Percentiles rank a stretch among this genome's conserved stretches.
phyloP scores from a whole-genome alignment of 1,140 invertebrate genomes.

The Laodelphax striatellus region DNA sequence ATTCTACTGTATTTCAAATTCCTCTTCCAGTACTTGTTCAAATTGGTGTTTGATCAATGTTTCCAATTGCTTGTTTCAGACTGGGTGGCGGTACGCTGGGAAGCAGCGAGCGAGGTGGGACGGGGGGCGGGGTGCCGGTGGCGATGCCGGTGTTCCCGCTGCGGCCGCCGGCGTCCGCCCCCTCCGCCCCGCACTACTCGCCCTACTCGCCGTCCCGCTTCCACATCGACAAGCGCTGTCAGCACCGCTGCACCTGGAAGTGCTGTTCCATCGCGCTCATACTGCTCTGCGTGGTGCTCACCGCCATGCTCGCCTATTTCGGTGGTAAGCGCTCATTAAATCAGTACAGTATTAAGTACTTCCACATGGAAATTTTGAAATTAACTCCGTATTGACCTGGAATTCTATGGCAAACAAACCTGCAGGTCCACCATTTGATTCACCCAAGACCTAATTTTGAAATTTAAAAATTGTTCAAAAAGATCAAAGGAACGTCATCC shows the following conservation, averaged over 20 bases:
- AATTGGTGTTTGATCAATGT: too few species aligned
- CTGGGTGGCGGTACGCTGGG: constrained; percentile 4
- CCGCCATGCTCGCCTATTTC: constrained; percentile 87
- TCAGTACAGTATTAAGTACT: too few species aligned
- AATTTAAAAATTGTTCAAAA: too few species aligned
- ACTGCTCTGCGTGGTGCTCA: constrained; percentile 71
- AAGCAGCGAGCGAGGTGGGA: not conserved
- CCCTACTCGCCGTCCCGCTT: constrained; percentile 81
- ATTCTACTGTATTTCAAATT: too few species aligned
- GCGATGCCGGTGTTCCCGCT: constrained; percentile 71
- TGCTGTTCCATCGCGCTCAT: constrained; percentile 85
- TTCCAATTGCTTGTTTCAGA: not conserved
- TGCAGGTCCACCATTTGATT: too few species aligned
- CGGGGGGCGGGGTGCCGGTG: constrained; percentile 34
- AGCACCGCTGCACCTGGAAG: constrained; percentile 89
- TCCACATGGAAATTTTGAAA: too few species aligned
- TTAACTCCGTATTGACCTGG: too few species aligned
- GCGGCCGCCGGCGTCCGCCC: constrained; percentile 51
- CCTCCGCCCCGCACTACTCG: constrained; percentile 62
- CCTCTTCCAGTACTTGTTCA: too few species aligned
- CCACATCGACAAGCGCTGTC: constrained; percentile 85
- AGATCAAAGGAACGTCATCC: too few species aligned
- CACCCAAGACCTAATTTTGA: too few species aligned
- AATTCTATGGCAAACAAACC: too few species aligned
- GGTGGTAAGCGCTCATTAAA: too few species aligned